Base-by-base conservation (phyloP, 2,797 vertebrate genomes). In the Acanthurus leucopareius region DNA sequence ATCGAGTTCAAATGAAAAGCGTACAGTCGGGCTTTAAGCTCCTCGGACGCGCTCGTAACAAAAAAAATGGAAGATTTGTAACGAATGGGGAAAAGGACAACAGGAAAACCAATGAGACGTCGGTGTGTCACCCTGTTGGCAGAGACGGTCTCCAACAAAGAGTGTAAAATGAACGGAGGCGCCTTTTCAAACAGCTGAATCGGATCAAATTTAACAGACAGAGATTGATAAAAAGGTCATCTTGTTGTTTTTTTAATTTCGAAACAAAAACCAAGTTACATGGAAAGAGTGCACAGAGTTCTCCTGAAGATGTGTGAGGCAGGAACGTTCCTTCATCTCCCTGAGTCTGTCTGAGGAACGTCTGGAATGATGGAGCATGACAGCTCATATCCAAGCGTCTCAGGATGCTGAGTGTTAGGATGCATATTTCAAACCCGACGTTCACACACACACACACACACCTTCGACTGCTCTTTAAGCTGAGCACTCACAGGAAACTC, bases 381-480 rank as follows among this genome's bases (percentile, higher is more conserved):
- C 87, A 85, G 85, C 86, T 91, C 75, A 90, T 86, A 88, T 87
- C 83, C 63, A 10, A 74, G 52, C 52, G 69, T 69, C 77, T 76
- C 69, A 17, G 7, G 83, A 80, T 61, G 79, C 4, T 49, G 38
- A 25, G 79, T 52, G 74, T 88, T 62, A 45, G 40, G 71, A 87
- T 83, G 80, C 80, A 88, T 83, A 87, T 83, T 88, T 90, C 79
- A 88, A 81, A 75, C 73, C 28, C 52, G 42, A 79, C 86, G 82
- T 78, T 75, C 59, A 63, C 77, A 80, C 82, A 88, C 64, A 51
- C 67, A 74, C 2, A 11, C 44, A 45, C 44, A 15, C 14, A 17
- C 47, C 48, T 10, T 40, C 8, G 10, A 44, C 20, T 35, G 63
- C 72, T 83, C 66, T 80, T 78, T 80, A 79, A 77, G 69, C 25